phyloP scores from a whole-genome alignment of 2,888 invertebrate species.

The Microplitis manilae region DNA sequence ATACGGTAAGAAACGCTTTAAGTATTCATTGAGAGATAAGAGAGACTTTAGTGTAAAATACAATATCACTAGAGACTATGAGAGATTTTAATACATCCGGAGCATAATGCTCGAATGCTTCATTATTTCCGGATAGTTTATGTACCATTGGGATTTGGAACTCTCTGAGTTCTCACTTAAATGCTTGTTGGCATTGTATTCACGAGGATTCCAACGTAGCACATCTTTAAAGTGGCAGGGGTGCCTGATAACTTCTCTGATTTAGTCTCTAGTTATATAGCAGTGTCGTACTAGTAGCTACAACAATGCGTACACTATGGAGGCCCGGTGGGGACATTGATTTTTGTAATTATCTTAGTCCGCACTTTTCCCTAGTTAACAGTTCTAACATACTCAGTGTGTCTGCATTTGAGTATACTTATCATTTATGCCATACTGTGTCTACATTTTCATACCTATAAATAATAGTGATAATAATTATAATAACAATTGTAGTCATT shows the following conservation, averaged over 20 bases:
- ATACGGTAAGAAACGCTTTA: neutral
- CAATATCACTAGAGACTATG: conserved; percentile 8
- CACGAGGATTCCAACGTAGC: conserved; percentile 27
- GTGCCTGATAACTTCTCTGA: conserved; percentile 55
- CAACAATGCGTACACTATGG: neutral
- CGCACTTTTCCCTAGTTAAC: too few relatives aligned
- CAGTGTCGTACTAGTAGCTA: conserved; percentile 2
- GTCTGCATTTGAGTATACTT: too few relatives aligned
- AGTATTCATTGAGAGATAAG: too few relatives aligned
- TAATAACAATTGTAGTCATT: neutral
- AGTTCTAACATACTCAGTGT: too few relatives aligned
- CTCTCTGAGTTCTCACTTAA: conserved; percentile 25
- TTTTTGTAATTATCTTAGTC: too few relatives aligned
- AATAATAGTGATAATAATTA: too few relatives aligned
- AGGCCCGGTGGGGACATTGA: too few relatives aligned
- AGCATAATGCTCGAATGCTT: conserved; percentile 53
- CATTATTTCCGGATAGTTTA: conserved; percentile 54
- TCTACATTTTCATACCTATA: too few relatives aligned
- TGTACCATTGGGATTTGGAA: conserved; percentile 45
- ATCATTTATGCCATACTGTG: too few relatives aligned
- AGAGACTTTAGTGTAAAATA: too few relatives aligned
- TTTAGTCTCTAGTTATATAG: conserved; percentile 54
- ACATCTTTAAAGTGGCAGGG: conserved; percentile 30
- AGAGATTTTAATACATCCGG: conserved; percentile 33
- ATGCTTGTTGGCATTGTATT: conserved; percentile 28